phyloP scores from a whole-genome alignment of 1,140 invertebrate genomes.

The Aphelenchoides avenae region DNA sequence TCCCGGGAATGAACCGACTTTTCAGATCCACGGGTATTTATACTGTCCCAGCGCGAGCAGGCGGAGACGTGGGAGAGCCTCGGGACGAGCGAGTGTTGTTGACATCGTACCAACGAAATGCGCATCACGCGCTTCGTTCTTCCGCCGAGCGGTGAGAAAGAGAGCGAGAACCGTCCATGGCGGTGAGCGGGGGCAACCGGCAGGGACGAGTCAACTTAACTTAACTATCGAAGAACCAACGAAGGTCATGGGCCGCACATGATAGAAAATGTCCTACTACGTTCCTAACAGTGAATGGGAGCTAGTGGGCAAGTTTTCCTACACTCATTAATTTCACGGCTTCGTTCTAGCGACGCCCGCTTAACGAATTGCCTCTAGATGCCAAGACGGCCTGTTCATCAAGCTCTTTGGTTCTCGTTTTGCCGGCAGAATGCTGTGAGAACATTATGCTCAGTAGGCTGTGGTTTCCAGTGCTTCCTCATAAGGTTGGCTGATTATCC shows the following conservation, averaged over 20 bases:
- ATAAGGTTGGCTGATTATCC: conserved; percentile 23
- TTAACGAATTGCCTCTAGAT: conserved; percentile 14
- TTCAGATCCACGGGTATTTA: too few species aligned
- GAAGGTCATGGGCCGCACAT: conserved; percentile 62
- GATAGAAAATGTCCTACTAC: conserved; percentile 66
- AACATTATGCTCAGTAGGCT: conserved; percentile 69
- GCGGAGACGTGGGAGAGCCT: too few species aligned
- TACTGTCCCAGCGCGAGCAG: too few species aligned
- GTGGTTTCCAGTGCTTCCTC: not conserved
- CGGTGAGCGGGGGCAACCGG: too few species aligned
- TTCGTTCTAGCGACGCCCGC: conserved; percentile 41
- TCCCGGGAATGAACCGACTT: too few species aligned
- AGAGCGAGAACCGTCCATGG: too few species aligned
- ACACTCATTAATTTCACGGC: conserved; percentile 5
- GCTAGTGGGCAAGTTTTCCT: conserved; percentile 40
- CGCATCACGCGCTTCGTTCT: too few species aligned
- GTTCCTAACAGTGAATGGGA: conserved; percentile 63
- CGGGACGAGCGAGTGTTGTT: too few species aligned
- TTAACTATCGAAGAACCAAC: conserved; percentile 45
- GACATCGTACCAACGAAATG: too few species aligned
- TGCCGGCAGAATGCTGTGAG: conserved; percentile 83
- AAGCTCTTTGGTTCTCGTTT: conserved; percentile 76
- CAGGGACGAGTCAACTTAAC: conserved; percentile 66
- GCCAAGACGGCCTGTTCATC: conserved; percentile 43
- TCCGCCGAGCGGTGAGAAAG: too few species aligned